Conservation (phyloP, 1,140 invertebrate species). For the Zelostemma sp. region DNA sequence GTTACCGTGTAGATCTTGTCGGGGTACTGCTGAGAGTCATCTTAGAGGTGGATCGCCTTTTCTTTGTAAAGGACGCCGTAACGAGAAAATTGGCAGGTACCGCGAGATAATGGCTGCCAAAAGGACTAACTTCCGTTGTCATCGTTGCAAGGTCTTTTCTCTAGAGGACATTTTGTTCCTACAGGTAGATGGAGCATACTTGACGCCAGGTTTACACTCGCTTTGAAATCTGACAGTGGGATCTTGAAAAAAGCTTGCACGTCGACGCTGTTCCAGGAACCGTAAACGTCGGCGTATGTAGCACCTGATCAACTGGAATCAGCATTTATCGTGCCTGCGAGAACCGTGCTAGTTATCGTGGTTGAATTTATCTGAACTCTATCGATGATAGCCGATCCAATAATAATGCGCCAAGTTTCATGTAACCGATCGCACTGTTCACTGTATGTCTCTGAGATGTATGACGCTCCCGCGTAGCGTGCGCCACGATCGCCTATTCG, state of each 20-base stretch:
- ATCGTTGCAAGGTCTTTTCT: neutral
- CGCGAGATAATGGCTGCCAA: neutral
- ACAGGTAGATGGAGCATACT: too few species aligned
- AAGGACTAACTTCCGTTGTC: conserved; percentile 8
- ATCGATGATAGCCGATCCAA: neutral
- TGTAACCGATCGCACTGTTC: neutral
- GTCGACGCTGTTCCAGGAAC: conserved; percentile 23
- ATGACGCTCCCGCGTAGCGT: too few species aligned
- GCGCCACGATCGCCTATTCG: too few species aligned
- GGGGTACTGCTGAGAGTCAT: neutral
- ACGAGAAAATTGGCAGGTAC: conserved; percentile 20
- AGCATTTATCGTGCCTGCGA: neutral
- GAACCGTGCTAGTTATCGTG: neutral
- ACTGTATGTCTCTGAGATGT: too few species aligned
- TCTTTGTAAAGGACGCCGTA: conserved; percentile 23
- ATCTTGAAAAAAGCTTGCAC: conserved; percentile 18
- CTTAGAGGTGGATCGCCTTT: neutral
- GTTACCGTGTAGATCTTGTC: neutral
- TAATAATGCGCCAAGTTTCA: neutral
- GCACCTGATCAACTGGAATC: conserved; percentile 13
- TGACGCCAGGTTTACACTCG: neutral
- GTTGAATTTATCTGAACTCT: neutral
- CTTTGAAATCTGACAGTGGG: conserved; percentile 4
- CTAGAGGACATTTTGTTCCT: neutral
- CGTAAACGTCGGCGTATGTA: conserved; percentile 19